phyloP scores from a whole-genome alignment of 2,888 invertebrate species.

The Aricia artaxerxes region DNA sequence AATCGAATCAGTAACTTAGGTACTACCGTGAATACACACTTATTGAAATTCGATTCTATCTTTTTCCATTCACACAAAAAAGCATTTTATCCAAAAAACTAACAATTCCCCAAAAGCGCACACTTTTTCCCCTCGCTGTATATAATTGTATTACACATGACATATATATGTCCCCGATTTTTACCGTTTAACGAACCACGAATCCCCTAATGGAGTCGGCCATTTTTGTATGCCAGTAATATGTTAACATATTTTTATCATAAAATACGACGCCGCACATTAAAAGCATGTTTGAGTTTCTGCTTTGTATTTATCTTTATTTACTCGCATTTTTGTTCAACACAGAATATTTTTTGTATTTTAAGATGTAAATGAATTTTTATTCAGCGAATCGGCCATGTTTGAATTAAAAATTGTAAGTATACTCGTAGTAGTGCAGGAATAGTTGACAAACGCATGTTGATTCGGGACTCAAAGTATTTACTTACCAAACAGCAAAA shows the following conservation, averaged over 20 bases:
- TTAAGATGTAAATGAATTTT: background rate
- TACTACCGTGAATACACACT: too few relatives aligned
- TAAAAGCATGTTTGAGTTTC: background rate
- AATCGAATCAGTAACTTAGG: too few relatives aligned
- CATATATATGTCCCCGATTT: constrained; percentile 1
- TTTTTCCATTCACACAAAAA: background rate
- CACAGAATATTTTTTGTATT: background rate
- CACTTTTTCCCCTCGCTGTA: background rate
- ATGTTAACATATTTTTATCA: constrained; percentile 22
- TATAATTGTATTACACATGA: background rate
- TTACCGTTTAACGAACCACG: constrained; percentile 15
- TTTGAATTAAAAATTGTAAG: too few relatives aligned
- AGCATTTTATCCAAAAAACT: background rate
- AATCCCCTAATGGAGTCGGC: constrained; percentile 7
- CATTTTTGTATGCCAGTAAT: constrained; percentile 9
- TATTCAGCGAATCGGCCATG: background rate
- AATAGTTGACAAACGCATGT: too few relatives aligned
- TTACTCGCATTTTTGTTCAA: background rate
- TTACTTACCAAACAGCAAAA: too few relatives aligned
- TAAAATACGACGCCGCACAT: background rate
- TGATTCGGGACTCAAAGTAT: too few relatives aligned
- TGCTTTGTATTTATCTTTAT: background rate
- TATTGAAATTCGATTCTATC: too few relatives aligned
- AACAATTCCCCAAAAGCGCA: background rate
- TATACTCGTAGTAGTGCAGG: too few relatives aligned